Base-by-base conservation (phyloP, 2,113 vertebrate species). In the Fulmarus glacialis region DNA sequence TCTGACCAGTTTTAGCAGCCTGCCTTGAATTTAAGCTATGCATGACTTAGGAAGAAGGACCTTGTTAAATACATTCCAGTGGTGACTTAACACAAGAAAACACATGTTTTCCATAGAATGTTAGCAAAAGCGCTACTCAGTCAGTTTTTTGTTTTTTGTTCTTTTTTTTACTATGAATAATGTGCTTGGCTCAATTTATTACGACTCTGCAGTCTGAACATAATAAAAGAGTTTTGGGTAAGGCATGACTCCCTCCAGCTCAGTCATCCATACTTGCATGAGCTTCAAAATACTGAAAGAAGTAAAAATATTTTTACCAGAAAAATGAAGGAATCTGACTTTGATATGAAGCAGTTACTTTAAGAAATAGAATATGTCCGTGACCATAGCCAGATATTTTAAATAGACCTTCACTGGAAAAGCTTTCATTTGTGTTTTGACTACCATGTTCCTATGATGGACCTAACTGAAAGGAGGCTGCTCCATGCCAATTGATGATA, bases 31-130 rank as follows among this genome's bases (percentile, higher is more conserved):
- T 82, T 36, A 30, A 94, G 50, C 56, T 93, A 74, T 85, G 85
- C 81, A 52, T 89, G 91, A 78, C 43, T 79, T 93, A 50, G 78
- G 93, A 79, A 93, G 77, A 87, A 91, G 26, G 66, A 82, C 90
- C 82, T 87, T 67, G 74, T 94, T 94, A 95, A 95, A 81, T 24
- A 58, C 88, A 80, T 93, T 88, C 85, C 82, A 70, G 42, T 34
- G 79, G 53, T 82, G 90, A 95, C 48, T 86, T 93, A 89, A 52
- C 64, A 47, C 47, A 82, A 78, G 73, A 84, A 94, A 91, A 85
- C 38, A 75, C 64, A 42, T 1, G 2, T 84, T 50, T 89, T 77
- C 63, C 19, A 20, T n/a, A 81, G n/a, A 60, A 42, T 2, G 11
- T 26, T 40, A 83, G 48, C 48, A 73, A 86, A 93, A 84, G 58